Conservation (phyloP, 2,797 vertebrate genomes). For the Acipenser ruthenus region DNA sequence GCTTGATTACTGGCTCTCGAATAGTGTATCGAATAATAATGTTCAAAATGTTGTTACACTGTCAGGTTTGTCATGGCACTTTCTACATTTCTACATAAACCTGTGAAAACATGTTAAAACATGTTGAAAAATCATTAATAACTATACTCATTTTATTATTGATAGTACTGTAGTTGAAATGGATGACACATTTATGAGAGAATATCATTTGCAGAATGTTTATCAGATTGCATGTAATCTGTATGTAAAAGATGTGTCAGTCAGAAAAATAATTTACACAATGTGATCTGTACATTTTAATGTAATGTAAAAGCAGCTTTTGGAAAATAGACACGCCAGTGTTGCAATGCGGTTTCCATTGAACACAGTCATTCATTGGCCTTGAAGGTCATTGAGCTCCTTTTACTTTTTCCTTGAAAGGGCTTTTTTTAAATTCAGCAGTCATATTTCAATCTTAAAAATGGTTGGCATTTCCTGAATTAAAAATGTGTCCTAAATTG, state of each 20-base stretch:
- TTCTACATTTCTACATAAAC: no score
- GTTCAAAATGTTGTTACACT: neutral
- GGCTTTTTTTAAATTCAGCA: constrained; percentile 48
- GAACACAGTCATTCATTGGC: constrained; percentile 27
- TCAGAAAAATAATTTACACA: constrained; percentile 6
- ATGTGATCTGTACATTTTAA: constrained; percentile 13
- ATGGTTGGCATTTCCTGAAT: constrained; percentile 42
- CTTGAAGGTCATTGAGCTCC: constrained; percentile 35
- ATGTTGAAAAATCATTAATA: neutral
- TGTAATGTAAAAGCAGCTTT: constrained; percentile 23
- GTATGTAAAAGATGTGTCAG: neutral
- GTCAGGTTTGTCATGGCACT: neutral
- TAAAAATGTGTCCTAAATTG: constrained; percentile 41
- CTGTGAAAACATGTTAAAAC: neutral
- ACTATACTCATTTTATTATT: neutral
- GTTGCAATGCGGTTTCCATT: constrained; percentile 34
- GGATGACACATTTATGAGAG: no score
- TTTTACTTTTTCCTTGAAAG: constrained; percentile 41
- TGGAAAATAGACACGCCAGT: constrained; percentile 30
- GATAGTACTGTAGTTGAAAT: neutral
- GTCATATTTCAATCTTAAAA: constrained; percentile 33
- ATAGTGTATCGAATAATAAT: constrained; percentile 6
- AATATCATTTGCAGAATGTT: neutral
- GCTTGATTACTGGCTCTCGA: constrained; percentile 31
- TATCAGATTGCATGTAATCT: neutral